Base-by-base conservation (phyloP, 1,140 invertebrate species). In the Papilio machaon region DNA sequence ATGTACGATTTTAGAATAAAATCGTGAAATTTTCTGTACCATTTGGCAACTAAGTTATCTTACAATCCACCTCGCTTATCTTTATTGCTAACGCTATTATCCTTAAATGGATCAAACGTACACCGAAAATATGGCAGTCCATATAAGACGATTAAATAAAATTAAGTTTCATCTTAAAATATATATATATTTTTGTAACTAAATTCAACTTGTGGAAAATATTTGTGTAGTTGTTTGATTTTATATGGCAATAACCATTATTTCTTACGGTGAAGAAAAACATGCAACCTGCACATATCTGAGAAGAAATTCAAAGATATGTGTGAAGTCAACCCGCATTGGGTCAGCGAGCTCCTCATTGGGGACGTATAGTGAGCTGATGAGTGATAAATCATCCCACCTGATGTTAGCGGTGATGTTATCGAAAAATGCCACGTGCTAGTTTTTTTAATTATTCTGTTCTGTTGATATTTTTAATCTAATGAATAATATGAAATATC, bases 51-150 rank as follows among this genome's bases (percentile, higher is more conserved):
- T 60, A 70, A 70, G 30, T 35, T 30, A 70, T 70, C 30, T 70
- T 70, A 38, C 30, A 35, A 70, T 38, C 64, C 64, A 30, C 11
- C 30, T 35, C 64, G 64, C 30, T 70, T 70, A 70, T 70, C 64
- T 70, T 70, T 70, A 70, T 70, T 70, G 30, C 64, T 70, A 67
- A 67, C 64, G 11, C 60, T 30, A 67, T 70, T 70, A 70, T 70
- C 64, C 64, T 70, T 70, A 70, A 70, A 70, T 70, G 64, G 64
- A 5, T 70, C 64, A 70, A 70, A 70, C 23, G 30, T 30, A 15
- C 30, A 70, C 64, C 64, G 64, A 70, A 35, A 70, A 70, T 35
- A 30, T 35, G 15, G 13, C 30, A 70, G 11, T 38, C 64, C 64
- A 70, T 70, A 38, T 70, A 70, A 17, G 23, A 35, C 10, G 64